Conservation (phyloP, 2,888 invertebrate species). For the Eucera pruinosa region DNA sequence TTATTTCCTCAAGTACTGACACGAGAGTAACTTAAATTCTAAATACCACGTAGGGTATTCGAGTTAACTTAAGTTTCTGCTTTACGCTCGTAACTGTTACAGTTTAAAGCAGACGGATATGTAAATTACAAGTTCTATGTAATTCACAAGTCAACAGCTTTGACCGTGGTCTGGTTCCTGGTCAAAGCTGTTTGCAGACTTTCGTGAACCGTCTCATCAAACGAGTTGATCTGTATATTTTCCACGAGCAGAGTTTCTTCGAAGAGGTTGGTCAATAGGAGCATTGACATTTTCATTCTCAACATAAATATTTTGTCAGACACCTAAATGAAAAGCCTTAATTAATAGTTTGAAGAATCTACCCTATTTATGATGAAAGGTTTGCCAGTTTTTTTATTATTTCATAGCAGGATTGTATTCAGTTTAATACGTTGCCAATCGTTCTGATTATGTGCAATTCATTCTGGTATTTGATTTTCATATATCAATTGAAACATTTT, state of each 20-base stretch:
- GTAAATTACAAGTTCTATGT: constrained; percentile 9
- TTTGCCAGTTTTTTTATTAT: too few species aligned
- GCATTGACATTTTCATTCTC: background rate
- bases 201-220: constrained; percentile 10
- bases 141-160: constrained; percentile 42
- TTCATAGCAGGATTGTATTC: too few species aligned
- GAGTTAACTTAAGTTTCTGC: background rate
- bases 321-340: background rate
- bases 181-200: constrained; percentile 43
- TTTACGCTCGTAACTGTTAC: constrained; percentile 15
- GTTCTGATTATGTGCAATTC: too few species aligned
- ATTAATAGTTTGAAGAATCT: constrained; percentile 10
- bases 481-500: too few species aligned
- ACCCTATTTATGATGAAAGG: background rate
- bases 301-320: constrained; percentile 1
- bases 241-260: constrained; percentile 2
- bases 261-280: constrained; percentile 4
- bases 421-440: too few species aligned
- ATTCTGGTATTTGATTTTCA: too few species aligned
- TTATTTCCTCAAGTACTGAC: background rate
- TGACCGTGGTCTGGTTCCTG: constrained; percentile 11
- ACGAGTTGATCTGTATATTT: constrained; percentile 19
- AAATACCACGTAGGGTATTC: background rate
- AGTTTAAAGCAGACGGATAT: constrained; percentile 18
- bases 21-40: background rate